Percentiles rank a stretch among this genome's conserved stretches.
Evolutionary conservation across 2,888 invertebrate species (phyloP).

Genomic region (Myopa tessellatipennis): DNA sequence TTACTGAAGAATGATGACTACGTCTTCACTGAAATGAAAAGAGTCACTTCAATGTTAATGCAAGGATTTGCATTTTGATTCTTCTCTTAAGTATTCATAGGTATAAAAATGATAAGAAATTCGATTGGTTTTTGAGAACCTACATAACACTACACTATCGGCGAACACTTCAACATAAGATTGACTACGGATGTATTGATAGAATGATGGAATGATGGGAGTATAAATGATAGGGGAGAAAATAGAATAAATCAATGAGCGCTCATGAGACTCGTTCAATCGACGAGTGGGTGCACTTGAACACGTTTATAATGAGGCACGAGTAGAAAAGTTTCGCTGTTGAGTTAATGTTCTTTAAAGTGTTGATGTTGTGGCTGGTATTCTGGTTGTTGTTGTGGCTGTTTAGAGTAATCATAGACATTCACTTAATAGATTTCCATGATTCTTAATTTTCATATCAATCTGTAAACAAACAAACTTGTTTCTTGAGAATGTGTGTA

Average conservation of each 20-base stretch:
- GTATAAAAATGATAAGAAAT: background rate
- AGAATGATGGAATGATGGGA: too few relatives aligned
- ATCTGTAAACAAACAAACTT: background rate
- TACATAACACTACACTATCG: too few relatives aligned
- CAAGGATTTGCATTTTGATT: background rate
- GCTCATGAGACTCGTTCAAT: background rate
- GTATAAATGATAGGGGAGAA: too few relatives aligned
- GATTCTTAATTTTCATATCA: background rate
- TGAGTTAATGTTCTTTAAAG: background rate
- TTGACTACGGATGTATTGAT: too few relatives aligned
- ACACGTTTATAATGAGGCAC: background rate
- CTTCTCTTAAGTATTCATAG: background rate
- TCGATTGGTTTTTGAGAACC: background rate
- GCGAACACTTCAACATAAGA: too few relatives aligned
- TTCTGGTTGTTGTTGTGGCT: background rate
- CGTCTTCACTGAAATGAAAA: too few relatives aligned
- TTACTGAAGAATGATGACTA: too few relatives aligned
- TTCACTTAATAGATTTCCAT: background rate
- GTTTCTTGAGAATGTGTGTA: background rate
- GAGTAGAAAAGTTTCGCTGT: background rate
- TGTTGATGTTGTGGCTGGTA: background rate
- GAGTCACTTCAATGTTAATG: background rate
- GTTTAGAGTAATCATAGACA: background rate
- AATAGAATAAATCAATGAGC: background rate
- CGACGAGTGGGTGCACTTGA: background rate